Evolutionary conservation across 2,888 invertebrate species (phyloP).

Genomic region (Cyaniris semiargus): DNA sequence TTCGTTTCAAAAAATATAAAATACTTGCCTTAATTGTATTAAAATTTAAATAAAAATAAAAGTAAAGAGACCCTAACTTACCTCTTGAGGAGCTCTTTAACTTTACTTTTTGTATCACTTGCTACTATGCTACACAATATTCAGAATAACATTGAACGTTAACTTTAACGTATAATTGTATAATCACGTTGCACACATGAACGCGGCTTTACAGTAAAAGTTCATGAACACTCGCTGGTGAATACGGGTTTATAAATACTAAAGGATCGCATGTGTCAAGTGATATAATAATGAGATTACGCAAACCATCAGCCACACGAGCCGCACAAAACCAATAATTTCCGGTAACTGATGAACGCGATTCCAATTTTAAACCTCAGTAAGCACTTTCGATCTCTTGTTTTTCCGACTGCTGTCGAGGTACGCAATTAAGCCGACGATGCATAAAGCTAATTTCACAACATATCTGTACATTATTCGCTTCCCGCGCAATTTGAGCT

Average conservation of each 20-base stretch:
- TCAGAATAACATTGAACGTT: too few species aligned
- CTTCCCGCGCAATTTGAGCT: slow-evolving; percentile 32
- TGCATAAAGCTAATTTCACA: slow-evolving; percentile 40
- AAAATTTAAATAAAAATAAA: too few species aligned
- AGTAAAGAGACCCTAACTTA: too few species aligned
- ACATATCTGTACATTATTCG: slow-evolving; percentile 37
- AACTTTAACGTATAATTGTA: neutral
- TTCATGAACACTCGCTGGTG: neutral
- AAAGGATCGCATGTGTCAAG: slow-evolving; percentile 43
- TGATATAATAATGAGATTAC: slow-evolving; percentile 66
- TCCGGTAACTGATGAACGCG: slow-evolving; percentile 70
- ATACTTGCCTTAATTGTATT: too few species aligned
- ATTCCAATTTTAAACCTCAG: slow-evolving; percentile 75
- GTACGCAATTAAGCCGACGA: slow-evolving; percentile 37
- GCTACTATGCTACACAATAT: too few species aligned
- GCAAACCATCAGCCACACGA: slow-evolving; percentile 55
- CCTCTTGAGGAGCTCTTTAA: too few species aligned
- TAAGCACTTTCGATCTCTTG: slow-evolving; percentile 66
- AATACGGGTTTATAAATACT: neutral
- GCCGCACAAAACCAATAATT: slow-evolving; percentile 65
- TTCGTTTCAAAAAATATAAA: neutral
- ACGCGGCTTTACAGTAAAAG: neutral
- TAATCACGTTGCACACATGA: neutral
- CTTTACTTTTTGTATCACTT: too few species aligned
- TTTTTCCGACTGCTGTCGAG: slow-evolving; percentile 53